phyloP scores from a whole-genome alignment of 2,888 invertebrate species.

The Hemistola chrysoprasaria region DNA sequence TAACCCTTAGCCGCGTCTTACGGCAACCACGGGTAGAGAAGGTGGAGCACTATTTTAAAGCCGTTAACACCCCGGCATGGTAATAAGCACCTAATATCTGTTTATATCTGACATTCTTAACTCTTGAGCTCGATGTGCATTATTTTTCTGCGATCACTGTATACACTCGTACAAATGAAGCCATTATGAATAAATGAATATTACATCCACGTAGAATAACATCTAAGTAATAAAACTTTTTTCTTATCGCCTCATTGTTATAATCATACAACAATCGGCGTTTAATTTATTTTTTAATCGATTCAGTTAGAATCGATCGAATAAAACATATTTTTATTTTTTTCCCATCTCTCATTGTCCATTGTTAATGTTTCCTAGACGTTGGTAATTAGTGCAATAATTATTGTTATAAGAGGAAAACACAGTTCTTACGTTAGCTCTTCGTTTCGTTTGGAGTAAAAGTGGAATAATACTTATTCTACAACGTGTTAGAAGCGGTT shows the following conservation, averaged over 20 bases:
- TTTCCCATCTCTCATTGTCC: conserved; percentile 9
- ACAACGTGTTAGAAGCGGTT: no score
- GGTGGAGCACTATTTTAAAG: no score
- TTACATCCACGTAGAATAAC: conserved; percentile 1
- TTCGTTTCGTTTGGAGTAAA: conserved; percentile 4
- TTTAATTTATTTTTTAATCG: conserved; percentile 8
- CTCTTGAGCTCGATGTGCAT: no score
- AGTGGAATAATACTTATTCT: no score
- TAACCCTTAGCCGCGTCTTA: no score
- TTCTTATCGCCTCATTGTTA: conserved; percentile 8
- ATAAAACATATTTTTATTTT: conserved; percentile 1
- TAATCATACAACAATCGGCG: conserved; percentile 4
- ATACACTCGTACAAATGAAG: no score
- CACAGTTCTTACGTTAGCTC: conserved; percentile 1
- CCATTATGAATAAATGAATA: neutral
- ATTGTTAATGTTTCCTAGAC: conserved; percentile 10
- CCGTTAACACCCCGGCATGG: no score
- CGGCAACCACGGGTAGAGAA: no score
- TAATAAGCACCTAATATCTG: no score
- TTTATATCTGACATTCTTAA: no score
- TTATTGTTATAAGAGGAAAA: conserved; percentile 3
- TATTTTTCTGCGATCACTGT: no score
- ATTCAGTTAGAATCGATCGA: conserved; percentile 1
- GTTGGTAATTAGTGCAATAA: conserved; percentile 3
- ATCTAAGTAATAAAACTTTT: no score